Evolutionary conservation across 2,888 invertebrate species (phyloP), one percentile per base, ranked within the genome.

Genomic region (Melieria picta): DNA sequence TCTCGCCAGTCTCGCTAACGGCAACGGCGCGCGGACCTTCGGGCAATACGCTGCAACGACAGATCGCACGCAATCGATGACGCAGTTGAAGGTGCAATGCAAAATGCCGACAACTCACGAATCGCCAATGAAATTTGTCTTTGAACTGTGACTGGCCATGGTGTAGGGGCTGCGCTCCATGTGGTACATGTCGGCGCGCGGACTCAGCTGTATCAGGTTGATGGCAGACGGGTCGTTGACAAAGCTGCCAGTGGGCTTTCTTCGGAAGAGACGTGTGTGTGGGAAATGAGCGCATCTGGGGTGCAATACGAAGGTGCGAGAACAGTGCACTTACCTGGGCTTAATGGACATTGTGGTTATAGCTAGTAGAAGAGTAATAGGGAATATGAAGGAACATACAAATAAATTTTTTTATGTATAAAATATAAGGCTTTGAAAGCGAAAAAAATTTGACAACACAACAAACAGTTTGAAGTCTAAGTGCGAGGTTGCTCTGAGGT

Each of bases 81-180:
- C n/a, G 30, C 30, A 30, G 30, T 30, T 2, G 30, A 30, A 30
- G 3, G 30, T 42, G 48, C 13, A 43, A n/a, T 30, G 45, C 5
- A 57, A 50, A 48, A 16, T 57, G 4, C 7, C 13, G 3, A 3
- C 11, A 13, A 68, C 74, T 74, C 65, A 77, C 77, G 67, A 61
- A 30, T 75, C 74, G 46, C 69, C 74, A 46, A 77, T 77, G 56
- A 77, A 77, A 64, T 76, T 77, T 5, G 72, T 74, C 46, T 72
- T 75, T 1, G 77, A 77, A 7, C 30, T 66, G 4, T 73, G 74
- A 55, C 52, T 71, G n/a, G 65, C 63, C 64, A 65, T 58, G 7
- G 71, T 68, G 52, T 60, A 69, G 7, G 68, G 69, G 56, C 67
- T 68, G 10, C 71, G 71, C 13, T 75, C 74, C 13, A 65, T 57